Evolutionary conservation across 92 coral and sea anemone genomes (phyloP), one percentile per base, ranked within the genome.

Genomic region (Palythoa grandis): DNA sequence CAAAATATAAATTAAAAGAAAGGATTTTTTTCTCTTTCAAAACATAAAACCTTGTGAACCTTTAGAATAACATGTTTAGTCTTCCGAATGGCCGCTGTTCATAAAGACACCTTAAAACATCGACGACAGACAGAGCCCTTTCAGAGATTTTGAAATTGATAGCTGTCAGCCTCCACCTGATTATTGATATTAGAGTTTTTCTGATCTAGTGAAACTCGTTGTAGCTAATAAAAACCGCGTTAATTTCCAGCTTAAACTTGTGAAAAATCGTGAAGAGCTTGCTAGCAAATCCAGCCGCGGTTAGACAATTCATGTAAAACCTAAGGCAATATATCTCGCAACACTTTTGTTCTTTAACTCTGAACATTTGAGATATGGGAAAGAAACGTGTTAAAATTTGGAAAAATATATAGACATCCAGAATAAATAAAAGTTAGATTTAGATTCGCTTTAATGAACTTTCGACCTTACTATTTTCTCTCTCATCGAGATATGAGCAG

Each of bases 391-490:
- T 24, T 76, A 14, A 52, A 67, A 47, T 29, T 7, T 65, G 38
- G 16, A 19, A 23, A 80, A 15, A 4, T 69, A 20, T 69, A 20
- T 69, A 69, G 22, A 65, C 66, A 14, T 47, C 22, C 22, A 53
- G 39, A 63, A 40, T 60, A 80, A 23, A 40, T 61, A 53, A 79
- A 22, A 40, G 8, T 43, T 15, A 15, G 53, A 67, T 20, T 66
- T 58, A 80, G 75, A 57, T 53, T 80, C 74, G 9, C 74, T 22
- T 66, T 40, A 80, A 47, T 80, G 85, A 80, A 80, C 85, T 80
- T 80, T 80, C 85, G 85, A 80, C 85, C 85, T 63, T 70, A 38
- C 11, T 40, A 50, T 43, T 68, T 67, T 80, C 43, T 80, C 72
- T 24, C 72, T 22, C 74, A 8, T 63, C 52, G 38, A 35, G 38